Conservation (phyloP, 2,797 vertebrate species). For the Staurois parvus region DNA sequence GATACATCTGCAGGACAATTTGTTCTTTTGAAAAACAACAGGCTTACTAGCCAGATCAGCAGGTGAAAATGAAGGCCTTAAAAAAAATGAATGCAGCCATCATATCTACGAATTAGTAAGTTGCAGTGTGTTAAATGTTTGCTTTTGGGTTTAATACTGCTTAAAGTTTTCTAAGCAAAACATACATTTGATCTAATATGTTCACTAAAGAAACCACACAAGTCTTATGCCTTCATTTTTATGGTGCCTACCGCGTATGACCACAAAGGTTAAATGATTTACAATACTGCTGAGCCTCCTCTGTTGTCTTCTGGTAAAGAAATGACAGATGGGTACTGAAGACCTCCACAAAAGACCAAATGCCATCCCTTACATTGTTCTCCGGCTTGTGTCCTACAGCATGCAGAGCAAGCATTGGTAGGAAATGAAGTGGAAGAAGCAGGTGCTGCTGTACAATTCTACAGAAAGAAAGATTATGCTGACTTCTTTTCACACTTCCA, state of each 20-base stretch:
- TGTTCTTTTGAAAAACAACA: too few relatives aligned
- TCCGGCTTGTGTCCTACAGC: background rate
- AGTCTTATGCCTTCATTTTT: background rate
- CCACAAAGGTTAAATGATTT: conserved; percentile 37
- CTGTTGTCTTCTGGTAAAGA: conserved; percentile 25
- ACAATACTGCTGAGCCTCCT: conserved; percentile 33
- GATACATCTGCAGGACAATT: too few relatives aligned
- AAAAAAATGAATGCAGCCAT: too few relatives aligned
- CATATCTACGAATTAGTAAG: too few relatives aligned
- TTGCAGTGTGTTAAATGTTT: too few relatives aligned
- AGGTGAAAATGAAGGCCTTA: too few relatives aligned
- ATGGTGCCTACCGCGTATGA: background rate
- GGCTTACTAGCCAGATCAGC: too few relatives aligned
- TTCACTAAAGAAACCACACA: background rate
- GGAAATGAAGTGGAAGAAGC: conserved; percentile 55
- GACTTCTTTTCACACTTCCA: conserved; percentile 62
- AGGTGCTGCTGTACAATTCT: conserved; percentile 65
- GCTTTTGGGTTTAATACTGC: too few relatives aligned
- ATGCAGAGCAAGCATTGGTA: conserved; percentile 57
- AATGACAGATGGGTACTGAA: conserved; percentile 64
- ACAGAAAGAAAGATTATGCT: conserved; percentile 57
- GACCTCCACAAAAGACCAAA: conserved; percentile 58
- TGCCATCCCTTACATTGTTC: background rate
- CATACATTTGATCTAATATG: background rate
- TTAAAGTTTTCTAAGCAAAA: background rate